Evolutionary conservation across 2,113 vertebrate species (phyloP).

Genomic region (Cyrtonyx montezumae): DNA sequence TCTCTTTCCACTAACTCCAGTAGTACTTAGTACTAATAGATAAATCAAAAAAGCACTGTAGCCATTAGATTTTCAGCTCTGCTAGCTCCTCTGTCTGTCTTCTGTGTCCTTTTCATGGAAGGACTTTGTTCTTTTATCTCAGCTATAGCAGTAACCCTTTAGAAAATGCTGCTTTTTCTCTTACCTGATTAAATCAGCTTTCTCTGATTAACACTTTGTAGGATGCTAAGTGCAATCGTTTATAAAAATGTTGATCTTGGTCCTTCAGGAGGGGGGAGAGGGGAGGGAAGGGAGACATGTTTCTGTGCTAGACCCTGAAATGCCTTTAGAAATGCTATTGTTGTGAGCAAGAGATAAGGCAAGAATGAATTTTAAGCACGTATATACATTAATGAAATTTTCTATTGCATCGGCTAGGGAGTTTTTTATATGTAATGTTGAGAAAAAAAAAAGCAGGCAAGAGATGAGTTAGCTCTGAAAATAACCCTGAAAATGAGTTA

Average conservation of each 20-base stretch:
- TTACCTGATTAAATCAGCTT: conserved; percentile 71
- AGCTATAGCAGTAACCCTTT: conserved; percentile 73
- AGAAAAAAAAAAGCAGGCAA: conserved; percentile 29
- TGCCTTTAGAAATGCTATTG: conserved; percentile 42
- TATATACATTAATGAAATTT: neutral
- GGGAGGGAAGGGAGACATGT: neutral
- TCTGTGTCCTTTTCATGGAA: conserved; percentile 80
- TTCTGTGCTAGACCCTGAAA: conserved; percentile 51
- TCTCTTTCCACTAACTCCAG: conserved; percentile 93
- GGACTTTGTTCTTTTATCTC: conserved; percentile 75
- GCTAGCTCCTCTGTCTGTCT: conserved; percentile 84
- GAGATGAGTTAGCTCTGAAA: neutral
- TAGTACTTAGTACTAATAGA: conserved; percentile 88
- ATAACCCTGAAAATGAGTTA: neutral
- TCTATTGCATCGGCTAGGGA: neutral
- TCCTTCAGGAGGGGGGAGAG: conserved; percentile 50
- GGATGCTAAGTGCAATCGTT: conserved; percentile 61
- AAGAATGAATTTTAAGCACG: conserved; percentile 40
- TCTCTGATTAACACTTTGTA: conserved; percentile 76
- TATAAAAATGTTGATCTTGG: conserved; percentile 59
- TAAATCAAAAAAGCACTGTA: conserved; percentile 81
- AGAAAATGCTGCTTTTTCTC: conserved; percentile 75
- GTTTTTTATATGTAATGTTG: neutral
- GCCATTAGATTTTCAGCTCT: conserved; percentile 82
- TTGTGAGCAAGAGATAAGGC: conserved; percentile 22